Conservation (phyloP, 2,888 invertebrate genomes). For the Nesidiocoris tenuis region DNA sequence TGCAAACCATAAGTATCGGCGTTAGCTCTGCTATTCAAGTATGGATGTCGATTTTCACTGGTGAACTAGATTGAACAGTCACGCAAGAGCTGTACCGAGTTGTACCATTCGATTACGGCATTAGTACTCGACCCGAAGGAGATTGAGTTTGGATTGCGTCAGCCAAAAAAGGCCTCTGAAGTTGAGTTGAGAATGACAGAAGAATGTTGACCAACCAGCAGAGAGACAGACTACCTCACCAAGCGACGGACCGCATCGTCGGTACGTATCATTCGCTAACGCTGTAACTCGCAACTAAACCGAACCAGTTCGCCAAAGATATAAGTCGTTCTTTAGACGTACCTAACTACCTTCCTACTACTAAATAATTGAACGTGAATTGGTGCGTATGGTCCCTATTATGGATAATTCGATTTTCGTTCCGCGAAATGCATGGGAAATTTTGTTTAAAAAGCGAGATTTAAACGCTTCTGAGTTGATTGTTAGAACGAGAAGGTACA, state of each 20-base stretch:
- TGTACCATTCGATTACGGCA: neutral
- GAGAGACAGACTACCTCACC: neutral
- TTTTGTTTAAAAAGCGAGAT: too few species aligned
- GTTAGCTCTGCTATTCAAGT: neutral
- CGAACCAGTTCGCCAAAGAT: neutral
- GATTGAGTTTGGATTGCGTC: neutral
- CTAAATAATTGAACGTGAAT: too few species aligned
- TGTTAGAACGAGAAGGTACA: too few species aligned
- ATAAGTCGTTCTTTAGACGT: too few species aligned
- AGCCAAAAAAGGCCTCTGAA: neutral
- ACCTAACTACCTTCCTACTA: too few species aligned
- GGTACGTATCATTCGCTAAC: neutral
- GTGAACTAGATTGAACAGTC: neutral
- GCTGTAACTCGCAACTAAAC: neutral
- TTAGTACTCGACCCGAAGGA: neutral
- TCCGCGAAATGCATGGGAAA: too few species aligned
- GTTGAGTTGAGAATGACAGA: neutral
- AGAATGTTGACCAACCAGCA: neutral
- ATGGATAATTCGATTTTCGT: too few species aligned
- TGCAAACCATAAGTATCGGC: neutral
- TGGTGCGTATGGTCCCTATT: too few species aligned
- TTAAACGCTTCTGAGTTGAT: too few species aligned
- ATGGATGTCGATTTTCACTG: neutral
- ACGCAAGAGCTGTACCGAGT: neutral
- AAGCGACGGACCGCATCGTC: neutral